A percentile compares a stretch with the other conserved stretches of the same genome.
Evolutionary conservation across 2,797 vertebrate genomes (phyloP).

Genomic region (Manis crassicaudata): DNA sequence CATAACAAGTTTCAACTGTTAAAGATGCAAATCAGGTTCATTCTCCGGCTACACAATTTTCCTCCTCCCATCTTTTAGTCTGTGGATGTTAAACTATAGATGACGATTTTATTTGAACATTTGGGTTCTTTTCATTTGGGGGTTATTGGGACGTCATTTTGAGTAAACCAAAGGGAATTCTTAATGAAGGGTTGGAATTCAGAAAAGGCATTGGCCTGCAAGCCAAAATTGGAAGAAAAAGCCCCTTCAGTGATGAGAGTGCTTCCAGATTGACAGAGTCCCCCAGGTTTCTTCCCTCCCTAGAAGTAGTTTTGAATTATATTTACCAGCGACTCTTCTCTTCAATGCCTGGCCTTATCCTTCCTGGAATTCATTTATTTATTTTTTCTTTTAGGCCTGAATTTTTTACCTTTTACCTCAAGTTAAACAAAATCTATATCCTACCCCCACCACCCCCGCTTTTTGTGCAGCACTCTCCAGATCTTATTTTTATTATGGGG

Average conservation of each 20-base stretch:
- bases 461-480: neutral
- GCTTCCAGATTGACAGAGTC: neutral
- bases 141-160: neutral
- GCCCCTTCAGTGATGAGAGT: too few relatives aligned
- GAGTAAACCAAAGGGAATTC: neutral
- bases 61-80: neutral
- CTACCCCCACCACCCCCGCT: neutral
- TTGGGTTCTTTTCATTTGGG: neutral
- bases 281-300: neutral
- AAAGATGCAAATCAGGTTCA: slow-evolving; percentile 57
- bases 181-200: neutral
- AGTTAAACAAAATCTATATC: neutral
- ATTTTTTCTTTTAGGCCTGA: neutral
- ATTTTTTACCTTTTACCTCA: neutral
- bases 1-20: neutral
- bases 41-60: neutral
- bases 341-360: neutral
- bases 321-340: neutral
- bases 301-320: neutral
- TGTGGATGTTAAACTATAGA: neutral
- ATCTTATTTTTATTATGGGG: neutral
- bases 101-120: neutral
- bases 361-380: neutral
- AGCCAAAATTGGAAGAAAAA: neutral
- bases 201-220: slow-evolving; percentile 10